A percentile compares a stretch with the other conserved stretches of the same genome.
phyloP scores from a whole-genome alignment of 2,888 invertebrate species.

The Hybos culiciformis region DNA sequence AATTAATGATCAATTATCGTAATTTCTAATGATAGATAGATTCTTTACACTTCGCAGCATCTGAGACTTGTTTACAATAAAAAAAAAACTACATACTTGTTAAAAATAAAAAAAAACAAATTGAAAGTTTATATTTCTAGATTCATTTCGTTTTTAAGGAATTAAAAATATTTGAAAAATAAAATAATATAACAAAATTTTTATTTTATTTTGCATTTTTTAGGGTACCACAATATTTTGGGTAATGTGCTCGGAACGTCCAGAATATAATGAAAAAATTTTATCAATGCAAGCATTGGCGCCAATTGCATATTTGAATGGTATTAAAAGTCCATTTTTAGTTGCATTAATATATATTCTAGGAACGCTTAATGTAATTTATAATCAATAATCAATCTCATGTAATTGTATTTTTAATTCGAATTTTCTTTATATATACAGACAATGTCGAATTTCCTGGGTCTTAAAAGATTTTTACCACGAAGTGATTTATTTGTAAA shows the following conservation, averaged over 20 bases:
- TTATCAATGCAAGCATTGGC: constrained; percentile 36
- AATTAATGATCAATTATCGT: too few relatives aligned
- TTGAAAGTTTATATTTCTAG: too few relatives aligned
- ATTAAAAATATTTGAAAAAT: not conserved
- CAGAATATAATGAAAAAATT: constrained; percentile 37
- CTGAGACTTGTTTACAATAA: too few relatives aligned
- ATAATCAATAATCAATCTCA: not conserved
- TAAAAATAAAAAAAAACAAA: too few relatives aligned
- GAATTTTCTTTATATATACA: constrained; percentile 35
- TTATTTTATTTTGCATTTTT: constrained; percentile 25
- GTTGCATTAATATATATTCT: constrained; percentile 21
- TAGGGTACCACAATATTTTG: constrained; percentile 39
- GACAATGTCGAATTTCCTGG: constrained; percentile 24
- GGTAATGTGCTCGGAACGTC: constrained; percentile 33
- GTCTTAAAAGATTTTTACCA: constrained; percentile 43
- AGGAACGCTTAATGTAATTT: constrained; percentile 14
- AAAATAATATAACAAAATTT: not conserved
- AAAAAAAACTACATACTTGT: too few relatives aligned
- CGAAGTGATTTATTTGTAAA: constrained; percentile 34
- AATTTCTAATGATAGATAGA: too few relatives aligned
- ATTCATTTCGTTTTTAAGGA: too few relatives aligned
- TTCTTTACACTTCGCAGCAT: too few relatives aligned
- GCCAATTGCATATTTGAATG: constrained; percentile 39
- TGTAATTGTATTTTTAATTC: not conserved
- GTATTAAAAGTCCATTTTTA: constrained; percentile 32